Base-by-base conservation (phyloP, 2,113 vertebrate genomes). In the Cinclus cinclus region DNA sequence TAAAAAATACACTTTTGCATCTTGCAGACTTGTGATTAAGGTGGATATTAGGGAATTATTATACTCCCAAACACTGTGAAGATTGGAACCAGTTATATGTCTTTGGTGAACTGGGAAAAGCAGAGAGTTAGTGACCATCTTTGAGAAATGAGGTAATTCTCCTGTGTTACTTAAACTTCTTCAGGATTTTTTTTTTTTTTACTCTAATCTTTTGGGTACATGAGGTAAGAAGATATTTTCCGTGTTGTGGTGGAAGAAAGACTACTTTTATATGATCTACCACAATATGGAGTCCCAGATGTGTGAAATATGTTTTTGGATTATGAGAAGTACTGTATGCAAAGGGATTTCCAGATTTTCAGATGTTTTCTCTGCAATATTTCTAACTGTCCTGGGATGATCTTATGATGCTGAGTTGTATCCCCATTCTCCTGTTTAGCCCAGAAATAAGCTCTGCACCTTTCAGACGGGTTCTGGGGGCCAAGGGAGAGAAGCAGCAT, bases 401-500 rank as follows among this genome's bases (percentile, higher is more conserved):
- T 19, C 53, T 53, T 44, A 15, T 44, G 24, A 30, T 53, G 39
- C 39, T 53, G 19, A 35, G 52, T 78, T 44, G 11, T 18, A n/a
- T 23, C 19, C 11, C 31, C 7, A 28, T 64, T 52, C 3, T 1
- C 64, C 76, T 53, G 11, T 64, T 78, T 30, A 64, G 19, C 31
- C 47, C 47, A 28, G 23, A 78, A 52, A 28, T 42, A 42, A 42
- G 5, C 44, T 44, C 39, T 53, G 24, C 19, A 64, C 9, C 5
- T 64, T 53, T 44, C 22, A 35, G 15, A 14, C 7, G 23, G 39
- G 8, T n/a, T 52, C 59, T 0, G 11, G 28, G 37, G n/a, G 37
- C 0, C 0, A 53, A 42, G 23, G 4, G 6, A 18, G 11, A 33
- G 17, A 37, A 37, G n/a, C 25, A 52, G 30, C 1, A 1, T 0